Evolutionary conservation across 2,888 invertebrate genomes (phyloP).

Genomic region (Saturnia pavonia): DNA sequence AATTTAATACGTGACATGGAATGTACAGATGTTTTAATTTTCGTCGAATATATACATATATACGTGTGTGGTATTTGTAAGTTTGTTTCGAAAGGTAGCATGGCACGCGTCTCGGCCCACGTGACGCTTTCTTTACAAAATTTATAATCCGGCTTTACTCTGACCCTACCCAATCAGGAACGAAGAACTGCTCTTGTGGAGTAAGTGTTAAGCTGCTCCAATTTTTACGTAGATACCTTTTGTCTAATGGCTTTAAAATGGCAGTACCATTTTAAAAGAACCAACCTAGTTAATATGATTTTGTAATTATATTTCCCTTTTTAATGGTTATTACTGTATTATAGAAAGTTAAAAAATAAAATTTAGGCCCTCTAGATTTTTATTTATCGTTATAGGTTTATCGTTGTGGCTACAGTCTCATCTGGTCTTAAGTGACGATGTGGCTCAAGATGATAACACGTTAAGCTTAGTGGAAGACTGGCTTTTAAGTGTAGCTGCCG

Average conservation of each 20-base stretch:
- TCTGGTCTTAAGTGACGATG: too few relatives aligned
- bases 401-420: too few relatives aligned
- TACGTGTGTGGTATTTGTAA: conserved; percentile 8
- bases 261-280: too few relatives aligned
- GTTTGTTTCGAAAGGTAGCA: conserved; percentile 38
- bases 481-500: too few relatives aligned
- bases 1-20: conserved; percentile 2
- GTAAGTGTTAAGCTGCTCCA: conserved; percentile 23
- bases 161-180: conserved; percentile 47
- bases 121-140: conserved; percentile 67
- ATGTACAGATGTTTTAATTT: neutral
- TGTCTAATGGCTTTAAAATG: neutral
- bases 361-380: too few relatives aligned
- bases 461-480: too few relatives aligned
- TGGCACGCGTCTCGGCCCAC: conserved; percentile 69
- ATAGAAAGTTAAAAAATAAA: too few relatives aligned
- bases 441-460: too few relatives aligned
- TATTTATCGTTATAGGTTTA: too few relatives aligned
- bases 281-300: too few relatives aligned
- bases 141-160: conserved; percentile 53
- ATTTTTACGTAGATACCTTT: conserved; percentile 10
- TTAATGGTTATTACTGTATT: too few relatives aligned
- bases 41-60: conserved; percentile 13
- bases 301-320: too few relatives aligned
- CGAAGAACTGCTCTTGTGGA: conserved; percentile 35